Evolutionary conservation across 1,140 invertebrate genomes (phyloP).

Genomic region (Eupeodes corollae): DNA sequence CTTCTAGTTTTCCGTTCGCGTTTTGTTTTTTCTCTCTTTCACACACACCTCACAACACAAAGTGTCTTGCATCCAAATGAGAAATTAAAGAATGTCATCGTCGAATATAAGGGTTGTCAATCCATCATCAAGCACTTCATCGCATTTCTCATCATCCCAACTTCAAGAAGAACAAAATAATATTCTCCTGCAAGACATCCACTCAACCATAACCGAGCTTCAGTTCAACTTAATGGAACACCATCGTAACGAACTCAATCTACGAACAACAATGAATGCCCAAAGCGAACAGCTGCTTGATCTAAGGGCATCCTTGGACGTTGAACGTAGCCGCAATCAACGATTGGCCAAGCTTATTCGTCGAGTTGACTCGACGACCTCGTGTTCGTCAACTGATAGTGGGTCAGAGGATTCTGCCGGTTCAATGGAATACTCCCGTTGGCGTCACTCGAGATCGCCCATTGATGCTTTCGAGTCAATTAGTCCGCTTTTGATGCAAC

Average conservation of each 20-base stretch:
- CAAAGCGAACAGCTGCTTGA: slow-evolving; percentile 21
- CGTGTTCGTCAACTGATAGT: background rate
- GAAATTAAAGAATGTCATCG: too few species aligned
- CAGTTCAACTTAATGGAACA: slow-evolving; percentile 26
- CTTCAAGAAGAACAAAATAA: too few species aligned
- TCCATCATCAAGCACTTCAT: too few species aligned
- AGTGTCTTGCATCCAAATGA: too few species aligned
- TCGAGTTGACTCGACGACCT: slow-evolving; percentile 10
- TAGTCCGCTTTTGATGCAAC: slow-evolving; percentile 30
- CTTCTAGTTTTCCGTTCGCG: too few species aligned
- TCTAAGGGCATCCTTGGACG: slow-evolving; percentile 17
- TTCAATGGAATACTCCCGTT: background rate
- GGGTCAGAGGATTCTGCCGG: background rate
- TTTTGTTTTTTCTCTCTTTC: too few species aligned
- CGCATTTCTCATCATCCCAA: too few species aligned
- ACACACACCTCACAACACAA: too few species aligned
- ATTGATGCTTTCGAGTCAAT: slow-evolving; percentile 14
- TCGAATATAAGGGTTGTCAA: too few species aligned
- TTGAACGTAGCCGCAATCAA: slow-evolving; percentile 20
- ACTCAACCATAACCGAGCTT: slow-evolving; percentile 16
- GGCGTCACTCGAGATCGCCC: background rate
- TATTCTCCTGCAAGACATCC: too few species aligned
- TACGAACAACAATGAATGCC: slow-evolving; percentile 19
- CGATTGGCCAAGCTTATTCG: slow-evolving; percentile 21
- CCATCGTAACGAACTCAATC: slow-evolving; percentile 23